Percentiles rank a stretch among this genome's conserved stretches.
phyloP scores from a whole-genome alignment of 2,113 vertebrate species.

The Pygoscelis adeliae region DNA sequence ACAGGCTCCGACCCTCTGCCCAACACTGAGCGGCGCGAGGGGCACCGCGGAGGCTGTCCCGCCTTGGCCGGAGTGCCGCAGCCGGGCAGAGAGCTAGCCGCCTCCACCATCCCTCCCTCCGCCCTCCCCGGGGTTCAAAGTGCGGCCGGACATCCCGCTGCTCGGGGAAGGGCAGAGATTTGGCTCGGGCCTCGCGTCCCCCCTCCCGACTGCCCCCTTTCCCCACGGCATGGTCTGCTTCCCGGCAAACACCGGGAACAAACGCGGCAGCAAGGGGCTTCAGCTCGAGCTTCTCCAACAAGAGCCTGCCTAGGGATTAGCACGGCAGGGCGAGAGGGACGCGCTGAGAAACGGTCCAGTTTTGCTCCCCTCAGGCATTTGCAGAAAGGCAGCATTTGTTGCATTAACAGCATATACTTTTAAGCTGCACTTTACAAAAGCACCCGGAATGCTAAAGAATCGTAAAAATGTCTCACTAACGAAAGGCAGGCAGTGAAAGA shows the following conservation, averaged over 20 bases:
- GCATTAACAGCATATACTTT: not conserved
- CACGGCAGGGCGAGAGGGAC: not conserved
- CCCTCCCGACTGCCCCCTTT: not conserved
- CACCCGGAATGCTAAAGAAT: not conserved
- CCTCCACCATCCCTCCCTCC: not conserved
- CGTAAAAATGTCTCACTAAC: not conserved
- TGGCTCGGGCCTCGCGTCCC: rapidly evolving
- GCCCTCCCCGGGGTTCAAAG: not conserved
- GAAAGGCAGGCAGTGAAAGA: not conserved
- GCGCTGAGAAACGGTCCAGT: not conserved
- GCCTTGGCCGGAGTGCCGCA: rapidly evolving
- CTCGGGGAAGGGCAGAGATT: not conserved
- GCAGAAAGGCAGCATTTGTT: not conserved
- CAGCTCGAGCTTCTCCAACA: rapidly evolving
- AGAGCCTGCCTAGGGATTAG: not conserved
- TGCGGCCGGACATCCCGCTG: not conserved
- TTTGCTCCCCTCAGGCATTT: not conserved
- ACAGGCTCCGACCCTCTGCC: rapidly evolving
- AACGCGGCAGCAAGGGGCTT: rapidly evolving
- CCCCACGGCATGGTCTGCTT: not conserved
- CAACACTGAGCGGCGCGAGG: rapidly evolving
- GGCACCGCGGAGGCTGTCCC: rapidly evolving
- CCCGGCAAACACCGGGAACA: not conserved
- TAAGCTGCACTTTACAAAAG: not conserved
- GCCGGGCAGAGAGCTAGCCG: rapidly evolving